Evolutionary conservation across 2,797 vertebrate genomes (phyloP), one percentile per base, ranked within the genome.

Genomic region (Zalophus californianus): DNA sequence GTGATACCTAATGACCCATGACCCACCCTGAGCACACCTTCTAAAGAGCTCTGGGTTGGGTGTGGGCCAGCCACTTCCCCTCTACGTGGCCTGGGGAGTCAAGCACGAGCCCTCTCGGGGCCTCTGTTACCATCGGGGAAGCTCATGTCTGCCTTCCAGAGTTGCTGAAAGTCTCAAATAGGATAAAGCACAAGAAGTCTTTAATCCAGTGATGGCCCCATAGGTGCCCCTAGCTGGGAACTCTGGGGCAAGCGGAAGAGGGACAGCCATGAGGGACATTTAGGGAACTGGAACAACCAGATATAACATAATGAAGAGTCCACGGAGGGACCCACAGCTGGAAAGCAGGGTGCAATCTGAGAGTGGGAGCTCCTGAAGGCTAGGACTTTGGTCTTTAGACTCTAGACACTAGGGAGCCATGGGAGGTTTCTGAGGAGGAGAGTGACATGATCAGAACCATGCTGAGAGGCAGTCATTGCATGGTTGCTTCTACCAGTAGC

Each of bases 401-500:
- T 44, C 50, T 32, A 60, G 72, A 60, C 8, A 5, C 78, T 77
- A 13, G 66, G 20, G 60, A 91, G 66, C 38, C 80, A 16, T 3
- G 8, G 44, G 41, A 68, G 27, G 23, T 68, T 91, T 44, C 70
- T 11, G 27, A 86, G 89, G 78, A 86, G n/a, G 62, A 77, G 3
- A 56, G 44, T 4, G 23, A 62, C n/a, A 8, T 2, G 32, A 64
- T 77, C 78, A 35, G 60, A 96, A 50, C 52, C 72, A 44, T 0
- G 3, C 11, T 38, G 4, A 6, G 11, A 58, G 21, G 88, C 15
- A 4, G 75, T 70, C 56, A 6, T n/a, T 20, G 0, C 0, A 0
- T 9, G 29, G 15, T 38, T 50, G 18, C 73, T 15, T 44, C 77
- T 50, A 38, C 62, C 64, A 16, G 44, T 8, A 60, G 72, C 27